Conservation (phyloP, 2,113 vertebrate genomes). For the Tachysurus vachellii region DNA sequence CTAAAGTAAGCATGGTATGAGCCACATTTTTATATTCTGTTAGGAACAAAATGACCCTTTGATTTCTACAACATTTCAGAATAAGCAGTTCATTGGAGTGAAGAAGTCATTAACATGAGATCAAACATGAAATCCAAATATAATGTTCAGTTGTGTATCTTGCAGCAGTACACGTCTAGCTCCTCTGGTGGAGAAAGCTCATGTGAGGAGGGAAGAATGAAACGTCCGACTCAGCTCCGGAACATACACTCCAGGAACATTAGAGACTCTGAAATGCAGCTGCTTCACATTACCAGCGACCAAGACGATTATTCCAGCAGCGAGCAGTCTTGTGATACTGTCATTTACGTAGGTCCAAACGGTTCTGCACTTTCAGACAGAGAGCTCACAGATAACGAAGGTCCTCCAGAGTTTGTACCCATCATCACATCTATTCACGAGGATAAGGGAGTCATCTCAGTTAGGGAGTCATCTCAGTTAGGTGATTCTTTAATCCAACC, state of each 20-base stretch:
- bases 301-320: conserved; percentile 98
- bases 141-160: conserved; percentile 36
- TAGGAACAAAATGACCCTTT: background rate
- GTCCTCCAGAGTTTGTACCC: conserved; percentile 94
- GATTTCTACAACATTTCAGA: background rate
- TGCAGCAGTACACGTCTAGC: conserved; percentile 91
- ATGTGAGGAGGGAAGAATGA: conserved; percentile 96
- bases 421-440: conserved; percentile 91
- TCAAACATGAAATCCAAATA: background rate
- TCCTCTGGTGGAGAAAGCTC: conserved; percentile 98
- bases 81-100: background rate
- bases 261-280: conserved; percentile 82
- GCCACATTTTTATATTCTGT: background rate
- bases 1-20: conserved; percentile 85
- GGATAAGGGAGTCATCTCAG: conserved; percentile 70
- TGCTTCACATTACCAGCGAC: conserved; percentile 87
- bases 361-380: conserved; percentile 93
- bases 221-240: conserved; percentile 91
- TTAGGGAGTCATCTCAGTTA: conserved; percentile 55
- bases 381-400: conserved; percentile 95
- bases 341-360: conserved; percentile 95
- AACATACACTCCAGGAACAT: conserved; percentile 86
- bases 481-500: conserved; percentile 47
- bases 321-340: conserved; percentile 97
- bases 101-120: background rate